Evolutionary conservation across 2,797 vertebrate genomes (phyloP).

Genomic region (Agapornis canus): DNA sequence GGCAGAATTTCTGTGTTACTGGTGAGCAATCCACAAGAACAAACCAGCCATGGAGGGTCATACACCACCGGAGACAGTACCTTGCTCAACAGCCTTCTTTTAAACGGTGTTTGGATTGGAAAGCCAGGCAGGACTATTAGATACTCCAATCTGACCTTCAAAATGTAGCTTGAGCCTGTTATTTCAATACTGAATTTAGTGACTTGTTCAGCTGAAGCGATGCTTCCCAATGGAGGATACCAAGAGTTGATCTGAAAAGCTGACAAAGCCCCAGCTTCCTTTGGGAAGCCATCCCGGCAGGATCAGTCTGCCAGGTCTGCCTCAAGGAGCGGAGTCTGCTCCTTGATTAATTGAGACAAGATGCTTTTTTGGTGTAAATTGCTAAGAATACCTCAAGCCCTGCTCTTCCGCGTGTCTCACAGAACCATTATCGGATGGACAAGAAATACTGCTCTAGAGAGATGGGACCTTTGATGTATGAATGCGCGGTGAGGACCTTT

Average conservation of each 20-base stretch:
- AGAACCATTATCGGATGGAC: not conserved
- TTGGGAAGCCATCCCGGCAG: not conserved
- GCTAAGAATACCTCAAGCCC: not conserved
- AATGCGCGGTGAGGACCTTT: not conserved
- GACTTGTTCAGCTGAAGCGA: not conserved
- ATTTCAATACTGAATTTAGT: not conserved
- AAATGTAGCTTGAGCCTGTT: not conserved
- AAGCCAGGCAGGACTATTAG: not conserved
- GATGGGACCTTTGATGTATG: not conserved
- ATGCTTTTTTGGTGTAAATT: not conserved
- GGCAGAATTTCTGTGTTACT: not conserved
- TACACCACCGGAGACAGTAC: rapidly evolving
- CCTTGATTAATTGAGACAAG: not conserved
- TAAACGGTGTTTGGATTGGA: not conserved
- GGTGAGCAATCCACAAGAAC: not conserved
- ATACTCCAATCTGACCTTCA: not conserved
- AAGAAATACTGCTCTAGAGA: not conserved
- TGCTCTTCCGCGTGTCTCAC: not conserved
- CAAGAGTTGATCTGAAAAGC: rapidly evolving
- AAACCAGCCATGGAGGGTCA: not conserved
- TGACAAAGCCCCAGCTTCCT: not conserved
- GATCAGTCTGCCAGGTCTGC: not conserved
- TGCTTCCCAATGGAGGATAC: not conserved
- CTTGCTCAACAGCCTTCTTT: not conserved
- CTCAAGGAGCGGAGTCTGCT: rapidly evolving